These are phyloP conservation scores for Lepidochrysops patricia DNA, from an alignment of 2,888 invertebrate genomes.

Conservation along the genomic window DNA sequence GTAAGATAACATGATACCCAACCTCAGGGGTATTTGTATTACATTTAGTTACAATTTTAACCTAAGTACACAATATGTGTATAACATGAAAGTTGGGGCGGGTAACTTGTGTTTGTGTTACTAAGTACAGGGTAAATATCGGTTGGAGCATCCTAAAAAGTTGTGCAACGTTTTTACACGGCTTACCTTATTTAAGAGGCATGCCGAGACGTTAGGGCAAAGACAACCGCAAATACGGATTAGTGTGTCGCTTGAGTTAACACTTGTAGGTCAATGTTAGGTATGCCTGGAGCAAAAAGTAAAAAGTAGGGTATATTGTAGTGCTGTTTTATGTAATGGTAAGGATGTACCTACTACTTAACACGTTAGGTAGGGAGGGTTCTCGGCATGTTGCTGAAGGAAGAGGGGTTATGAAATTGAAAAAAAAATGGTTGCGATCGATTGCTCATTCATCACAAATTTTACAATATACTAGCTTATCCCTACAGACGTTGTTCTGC, in stretches of 20 bases:
- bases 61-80: conserved; percentile 8
- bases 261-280: too few species aligned
- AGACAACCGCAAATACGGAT: background rate
- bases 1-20: conserved; percentile 12
- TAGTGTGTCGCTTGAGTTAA: background rate
- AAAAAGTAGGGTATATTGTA: background rate
- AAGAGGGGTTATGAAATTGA: too few species aligned
- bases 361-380: too few species aligned
- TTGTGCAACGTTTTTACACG: background rate
- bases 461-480: too few species aligned
- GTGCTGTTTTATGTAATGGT: too few species aligned
- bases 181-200: background rate
- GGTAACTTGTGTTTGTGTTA: conserved; percentile 11
- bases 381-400: too few species aligned
- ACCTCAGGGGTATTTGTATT: conserved; percentile 13
- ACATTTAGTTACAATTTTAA: conserved; percentile 11
- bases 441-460: too few species aligned
- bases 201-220: background rate
- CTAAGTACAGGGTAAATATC: conserved; percentile 13
- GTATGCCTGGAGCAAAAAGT: too few species aligned
- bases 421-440: too few species aligned
- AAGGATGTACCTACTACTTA: too few species aligned
- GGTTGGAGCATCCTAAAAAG: background rate
- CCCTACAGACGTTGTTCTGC: too few species aligned
- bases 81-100: conserved; percentile 10